Evolutionary conservation across 2,888 invertebrate genomes (phyloP).

Genomic region (Gastrophysa polygoni): DNA sequence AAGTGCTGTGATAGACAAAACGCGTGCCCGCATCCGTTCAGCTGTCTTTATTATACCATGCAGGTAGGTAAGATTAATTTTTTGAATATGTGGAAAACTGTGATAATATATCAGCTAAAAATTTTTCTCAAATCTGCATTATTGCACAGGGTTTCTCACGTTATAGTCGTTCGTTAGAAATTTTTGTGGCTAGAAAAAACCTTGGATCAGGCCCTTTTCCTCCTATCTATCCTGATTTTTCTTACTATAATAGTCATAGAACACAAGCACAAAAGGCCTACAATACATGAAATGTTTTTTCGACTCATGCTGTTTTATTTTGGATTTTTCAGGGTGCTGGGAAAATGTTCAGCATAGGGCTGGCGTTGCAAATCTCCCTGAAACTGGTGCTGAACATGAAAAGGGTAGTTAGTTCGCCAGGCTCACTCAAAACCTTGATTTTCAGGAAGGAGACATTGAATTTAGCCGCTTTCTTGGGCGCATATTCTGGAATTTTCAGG

Average conservation of each 20-base stretch:
- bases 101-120: no score
- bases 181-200: no score
- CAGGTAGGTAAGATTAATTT: slow-evolving; percentile 59
- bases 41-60: slow-evolving; percentile 66
- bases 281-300: no score
- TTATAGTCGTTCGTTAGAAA: no score
- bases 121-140: no score
- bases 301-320: no score
- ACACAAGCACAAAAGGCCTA: no score
- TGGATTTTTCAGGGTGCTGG: slow-evolving; percentile 60
- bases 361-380: slow-evolving; percentile 66
- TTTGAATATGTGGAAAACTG: no score
- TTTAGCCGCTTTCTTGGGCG: slow-evolving; percentile 72
- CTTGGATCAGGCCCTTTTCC: no score
- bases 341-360: slow-evolving; percentile 67
- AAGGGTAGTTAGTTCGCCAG: slow-evolving; percentile 62
- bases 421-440: slow-evolving; percentile 60
- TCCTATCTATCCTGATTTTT: no score
- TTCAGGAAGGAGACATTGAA: slow-evolving; percentile 64
- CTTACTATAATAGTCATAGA: no score
- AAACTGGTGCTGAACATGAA: slow-evolving; percentile 65
- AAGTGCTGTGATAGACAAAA: slow-evolving; percentile 60
- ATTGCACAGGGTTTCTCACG: no score
- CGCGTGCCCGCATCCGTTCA: slow-evolving; percentile 67
- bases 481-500: slow-evolving; percentile 71